Conservation (phyloP, 1,140 invertebrate species). For the Drosophila murphyi region DNA sequence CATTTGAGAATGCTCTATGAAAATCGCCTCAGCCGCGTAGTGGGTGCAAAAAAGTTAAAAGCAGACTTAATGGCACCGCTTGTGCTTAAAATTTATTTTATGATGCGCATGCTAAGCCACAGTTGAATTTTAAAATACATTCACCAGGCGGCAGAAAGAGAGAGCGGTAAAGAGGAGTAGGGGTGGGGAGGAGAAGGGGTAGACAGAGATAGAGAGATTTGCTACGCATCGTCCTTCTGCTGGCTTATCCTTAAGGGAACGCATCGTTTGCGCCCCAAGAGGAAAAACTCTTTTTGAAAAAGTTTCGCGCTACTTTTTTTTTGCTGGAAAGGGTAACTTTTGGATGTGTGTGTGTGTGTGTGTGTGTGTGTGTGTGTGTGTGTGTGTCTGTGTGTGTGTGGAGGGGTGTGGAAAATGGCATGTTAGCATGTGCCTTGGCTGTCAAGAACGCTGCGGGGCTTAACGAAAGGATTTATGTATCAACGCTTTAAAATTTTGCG, state of each 20-base stretch:
- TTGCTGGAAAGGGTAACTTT: conserved; percentile 1
- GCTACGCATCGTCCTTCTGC: conserved; percentile 54
- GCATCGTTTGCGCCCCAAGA: conserved; percentile 55
- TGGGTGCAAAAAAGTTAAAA: conserved; percentile 82
- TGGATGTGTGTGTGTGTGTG: conserved; percentile 8
- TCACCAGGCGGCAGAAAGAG: conserved; percentile 7
- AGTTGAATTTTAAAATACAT: conserved; percentile 83
- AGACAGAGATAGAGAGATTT: conserved; percentile 30
- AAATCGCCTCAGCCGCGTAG: conserved; percentile 63
- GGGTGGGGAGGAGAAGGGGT: not conserved
- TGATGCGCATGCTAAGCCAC: conserved; percentile 81
- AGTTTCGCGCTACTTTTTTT: conserved; percentile 70
- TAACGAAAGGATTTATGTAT: conserved; percentile 84
- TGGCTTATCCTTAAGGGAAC: conserved; percentile 75
- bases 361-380: not conserved
- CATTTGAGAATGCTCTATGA: conserved; percentile 35
- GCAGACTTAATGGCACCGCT: conserved; percentile 81
- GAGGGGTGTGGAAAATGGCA: conserved; percentile 77
- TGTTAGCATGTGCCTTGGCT: conserved; percentile 83
- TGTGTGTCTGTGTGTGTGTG: conserved; percentile 3
- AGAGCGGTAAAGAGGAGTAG: not conserved
- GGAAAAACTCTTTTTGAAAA: conserved; percentile 79
- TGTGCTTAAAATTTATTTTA: conserved; percentile 83
- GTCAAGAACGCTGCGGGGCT: conserved; percentile 82
- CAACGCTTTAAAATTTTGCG: conserved; percentile 84